Conservation (phyloP, 2,797 vertebrate species). For the Falco rusticolus region DNA sequence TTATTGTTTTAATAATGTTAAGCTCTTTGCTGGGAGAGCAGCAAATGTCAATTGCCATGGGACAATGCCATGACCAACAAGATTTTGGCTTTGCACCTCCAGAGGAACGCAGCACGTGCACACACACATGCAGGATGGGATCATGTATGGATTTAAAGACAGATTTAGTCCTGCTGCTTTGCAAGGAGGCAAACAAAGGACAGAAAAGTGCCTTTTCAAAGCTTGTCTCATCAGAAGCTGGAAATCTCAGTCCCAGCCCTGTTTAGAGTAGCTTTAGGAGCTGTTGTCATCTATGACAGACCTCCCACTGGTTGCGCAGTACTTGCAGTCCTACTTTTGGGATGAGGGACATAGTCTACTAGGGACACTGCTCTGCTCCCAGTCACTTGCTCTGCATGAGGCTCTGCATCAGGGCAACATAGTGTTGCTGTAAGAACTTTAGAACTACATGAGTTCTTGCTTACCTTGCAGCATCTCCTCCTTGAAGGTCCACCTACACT, state of each 20-base stretch:
- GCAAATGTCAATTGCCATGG: background rate
- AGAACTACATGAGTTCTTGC: background rate
- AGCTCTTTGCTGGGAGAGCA: background rate
- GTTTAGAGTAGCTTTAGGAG: background rate
- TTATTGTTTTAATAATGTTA: background rate
- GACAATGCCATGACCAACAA: background rate
- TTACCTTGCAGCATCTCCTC: background rate
- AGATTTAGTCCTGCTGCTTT: background rate
- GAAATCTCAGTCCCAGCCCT: background rate
- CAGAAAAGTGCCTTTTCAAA: background rate
- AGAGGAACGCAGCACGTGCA: rapidly evolving
- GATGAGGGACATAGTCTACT: background rate
- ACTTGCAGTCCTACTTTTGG: background rate
- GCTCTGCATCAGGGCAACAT: background rate
- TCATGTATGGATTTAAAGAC: background rate
- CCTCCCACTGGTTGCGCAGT: background rate
- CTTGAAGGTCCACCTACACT: background rate
- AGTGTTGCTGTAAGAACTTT: background rate
- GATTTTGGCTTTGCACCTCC: background rate
- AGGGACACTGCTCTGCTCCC: background rate
- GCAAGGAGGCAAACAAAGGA: background rate
- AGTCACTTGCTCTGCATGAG: background rate
- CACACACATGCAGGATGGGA: background rate
- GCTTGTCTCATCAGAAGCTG: background rate
- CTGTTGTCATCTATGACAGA: background rate